Percentiles rank a stretch among this genome's conserved stretches.
These are phyloP conservation scores for Coleophora flavipennella DNA, from an alignment of 2,888 invertebrate species.

Conservation along the genomic window DNA sequence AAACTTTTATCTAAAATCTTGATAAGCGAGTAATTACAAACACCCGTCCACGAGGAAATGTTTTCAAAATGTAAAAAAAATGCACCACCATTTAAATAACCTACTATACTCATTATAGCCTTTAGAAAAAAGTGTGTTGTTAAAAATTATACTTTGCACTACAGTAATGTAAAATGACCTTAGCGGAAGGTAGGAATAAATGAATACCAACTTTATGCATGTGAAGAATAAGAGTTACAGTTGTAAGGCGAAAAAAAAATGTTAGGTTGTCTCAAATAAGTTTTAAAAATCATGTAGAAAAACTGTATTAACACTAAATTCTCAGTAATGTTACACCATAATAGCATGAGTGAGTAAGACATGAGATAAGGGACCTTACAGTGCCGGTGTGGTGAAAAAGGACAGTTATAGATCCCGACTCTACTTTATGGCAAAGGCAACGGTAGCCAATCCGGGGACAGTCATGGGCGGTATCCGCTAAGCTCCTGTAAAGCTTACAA, in stretches of 20 bases:
- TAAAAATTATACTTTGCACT: slow-evolving; percentile 47
- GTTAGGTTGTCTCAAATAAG: slow-evolving; percentile 45
- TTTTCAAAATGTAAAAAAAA: slow-evolving; percentile 47
- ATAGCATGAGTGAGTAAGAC: slow-evolving; percentile 36
- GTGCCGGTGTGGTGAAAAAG: slow-evolving; percentile 22
- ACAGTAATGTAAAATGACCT: slow-evolving; percentile 21
- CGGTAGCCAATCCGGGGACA: slow-evolving; percentile 58
- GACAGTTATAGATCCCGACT: slow-evolving; percentile 35
- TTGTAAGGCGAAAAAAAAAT: not conserved
- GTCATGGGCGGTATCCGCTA: slow-evolving; percentile 38
- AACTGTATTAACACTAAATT: slow-evolving; percentile 54
- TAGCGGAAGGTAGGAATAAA: too few relatives aligned
- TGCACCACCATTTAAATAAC: slow-evolving; percentile 43
- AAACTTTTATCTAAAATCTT: slow-evolving; percentile 58
- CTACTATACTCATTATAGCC: slow-evolving; percentile 50
- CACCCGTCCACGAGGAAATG: slow-evolving; percentile 46
- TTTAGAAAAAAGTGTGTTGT: slow-evolving; percentile 41
- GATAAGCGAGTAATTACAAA: slow-evolving; percentile 61
- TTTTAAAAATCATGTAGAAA: slow-evolving; percentile 51
- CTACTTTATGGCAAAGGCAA: slow-evolving; percentile 33
- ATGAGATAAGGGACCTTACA: not conserved
- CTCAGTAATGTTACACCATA: slow-evolving; percentile 52
- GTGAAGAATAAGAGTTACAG: too few relatives aligned
- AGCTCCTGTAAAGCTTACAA: too few relatives aligned
- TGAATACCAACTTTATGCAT: too few relatives aligned